Conservation (phyloP, 1,140 invertebrate species). For the Camponotus pennsylvanicus region DNA sequence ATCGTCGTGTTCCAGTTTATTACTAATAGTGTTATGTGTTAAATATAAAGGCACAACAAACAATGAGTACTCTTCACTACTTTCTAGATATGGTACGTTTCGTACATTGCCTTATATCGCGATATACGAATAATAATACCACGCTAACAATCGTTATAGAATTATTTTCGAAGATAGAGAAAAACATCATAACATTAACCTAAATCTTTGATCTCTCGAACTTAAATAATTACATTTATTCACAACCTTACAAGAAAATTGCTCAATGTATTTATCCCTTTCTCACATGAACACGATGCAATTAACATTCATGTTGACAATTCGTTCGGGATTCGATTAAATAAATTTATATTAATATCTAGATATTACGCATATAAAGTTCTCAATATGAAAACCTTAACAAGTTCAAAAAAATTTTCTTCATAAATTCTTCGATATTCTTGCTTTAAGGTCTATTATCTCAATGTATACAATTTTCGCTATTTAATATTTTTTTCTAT, state of each 20-base stretch:
- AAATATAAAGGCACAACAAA: slow-evolving; percentile 80
- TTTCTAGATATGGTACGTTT: slow-evolving; percentile 62
- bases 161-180: slow-evolving; percentile 53
- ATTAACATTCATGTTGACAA: slow-evolving; percentile 53
- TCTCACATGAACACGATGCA: slow-evolving; percentile 36
- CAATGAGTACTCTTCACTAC: slow-evolving; percentile 74
- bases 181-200: slow-evolving; percentile 64
- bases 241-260: slow-evolving; percentile 74
- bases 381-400: slow-evolving; percentile 59
- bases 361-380: slow-evolving; percentile 56
- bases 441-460: neutral
- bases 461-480: slow-evolving; percentile 63
- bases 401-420: slow-evolving; percentile 62
- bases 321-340: slow-evolving; percentile 22
- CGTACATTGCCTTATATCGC: slow-evolving; percentile 42
- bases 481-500: slow-evolving; percentile 64
- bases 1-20: slow-evolving; percentile 64
- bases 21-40: slow-evolving; percentile 73
- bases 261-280: slow-evolving; percentile 50
- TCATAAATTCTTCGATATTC: slow-evolving; percentile 49
- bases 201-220: slow-evolving; percentile 72
- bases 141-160: slow-evolving; percentile 54
- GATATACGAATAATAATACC: slow-evolving; percentile 54
- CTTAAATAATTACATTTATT: slow-evolving; percentile 75
- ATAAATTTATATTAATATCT: slow-evolving; percentile 59